Base-by-base conservation (phyloP, 1,140 invertebrate species). In the Drosophila lini region DNA sequence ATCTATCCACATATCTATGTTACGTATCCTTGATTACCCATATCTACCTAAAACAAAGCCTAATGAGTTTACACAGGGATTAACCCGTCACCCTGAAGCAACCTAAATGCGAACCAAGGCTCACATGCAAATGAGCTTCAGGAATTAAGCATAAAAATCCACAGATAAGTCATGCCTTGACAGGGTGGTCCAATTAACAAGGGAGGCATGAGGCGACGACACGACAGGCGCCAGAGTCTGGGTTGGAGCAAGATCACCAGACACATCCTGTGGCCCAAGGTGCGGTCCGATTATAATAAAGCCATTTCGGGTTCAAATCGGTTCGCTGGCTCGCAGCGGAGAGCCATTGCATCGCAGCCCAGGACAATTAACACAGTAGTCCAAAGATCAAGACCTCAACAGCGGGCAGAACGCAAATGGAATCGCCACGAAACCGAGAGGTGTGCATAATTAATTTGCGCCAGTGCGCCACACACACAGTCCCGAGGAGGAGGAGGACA, bases 371-470 rank as follows among this genome's bases (percentile, higher is more conserved):
- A 89, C 84, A 89, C 84, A 90, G 80, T 74, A 70, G 84, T 89
- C 84, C 69, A 89, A 81, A 89, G 84, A 89, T 89, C 84, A 90
- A 89, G 84, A 89, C 84, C 85, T 75, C 81, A 78, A 74, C 78
- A 67, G 48, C 61, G 64, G 34, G 42, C 68, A 68, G 47, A 53
- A 74, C 48, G 52, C 34, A 40, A 69, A 36, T 64, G 73, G 58
- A 74, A 74, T 67, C 52, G 41, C 63, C 63, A 55, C 71, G 55
- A 67, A 78, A 47, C 61, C 38, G 32, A 83, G 78, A 89, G 84
- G 84, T 89, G 84, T 89, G 84, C 84, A 89, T 89, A 89, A 89
- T 89, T 89, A 89, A 89, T 89, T 89, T 78, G 56, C 84, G 84
- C 78, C 69, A 48, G 45, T 73, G 59, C 80, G 58, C 53, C 62